These are phyloP conservation scores for Drosophila tanythrix DNA, from an alignment of 2,888 invertebrate genomes.

Conservation along the genomic window DNA sequence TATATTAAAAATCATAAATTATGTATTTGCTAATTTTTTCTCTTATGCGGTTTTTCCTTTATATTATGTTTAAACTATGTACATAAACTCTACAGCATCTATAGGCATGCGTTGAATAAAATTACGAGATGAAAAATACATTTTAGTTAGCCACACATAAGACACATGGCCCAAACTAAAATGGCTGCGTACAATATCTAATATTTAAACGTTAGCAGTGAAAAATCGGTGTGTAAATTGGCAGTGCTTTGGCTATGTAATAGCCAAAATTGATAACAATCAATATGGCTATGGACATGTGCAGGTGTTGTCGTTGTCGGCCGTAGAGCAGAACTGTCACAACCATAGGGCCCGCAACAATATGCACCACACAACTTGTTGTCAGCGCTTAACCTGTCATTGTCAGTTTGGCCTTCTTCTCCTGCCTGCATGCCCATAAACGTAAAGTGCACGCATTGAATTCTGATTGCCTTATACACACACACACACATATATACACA, in stretches of 20 bases:
- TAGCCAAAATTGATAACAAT: constrained; percentile 81
- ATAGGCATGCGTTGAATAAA: constrained; percentile 3
- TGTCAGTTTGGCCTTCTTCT: constrained; percentile 63
- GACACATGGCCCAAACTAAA: background rate
- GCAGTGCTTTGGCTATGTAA: constrained; percentile 70
- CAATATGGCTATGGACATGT: constrained; percentile 77
- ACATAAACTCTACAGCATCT: background rate
- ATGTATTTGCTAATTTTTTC: constrained; percentile 6
- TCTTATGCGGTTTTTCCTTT: background rate
- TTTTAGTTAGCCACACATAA: background rate
- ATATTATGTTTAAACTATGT: background rate
- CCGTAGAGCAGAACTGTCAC: constrained; percentile 41
- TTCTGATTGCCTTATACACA: constrained; percentile 68
- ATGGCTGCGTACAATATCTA: constrained; percentile 14
- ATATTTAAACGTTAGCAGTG: constrained; percentile 49
- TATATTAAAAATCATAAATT: constrained; percentile 22
- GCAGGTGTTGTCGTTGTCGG: constrained; percentile 47
- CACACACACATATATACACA: constrained; percentile 14
- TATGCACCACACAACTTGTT: constrained; percentile 46
- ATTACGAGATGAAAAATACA: background rate
- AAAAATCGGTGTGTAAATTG: constrained; percentile 76
- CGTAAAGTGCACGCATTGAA: constrained; percentile 80
- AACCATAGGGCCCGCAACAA: constrained; percentile 46
- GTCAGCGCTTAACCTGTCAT: constrained; percentile 80
- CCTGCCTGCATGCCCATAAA: constrained; percentile 47